Base-by-base conservation (phyloP, 2,888 invertebrate genomes). In the Orthosia incerta region DNA sequence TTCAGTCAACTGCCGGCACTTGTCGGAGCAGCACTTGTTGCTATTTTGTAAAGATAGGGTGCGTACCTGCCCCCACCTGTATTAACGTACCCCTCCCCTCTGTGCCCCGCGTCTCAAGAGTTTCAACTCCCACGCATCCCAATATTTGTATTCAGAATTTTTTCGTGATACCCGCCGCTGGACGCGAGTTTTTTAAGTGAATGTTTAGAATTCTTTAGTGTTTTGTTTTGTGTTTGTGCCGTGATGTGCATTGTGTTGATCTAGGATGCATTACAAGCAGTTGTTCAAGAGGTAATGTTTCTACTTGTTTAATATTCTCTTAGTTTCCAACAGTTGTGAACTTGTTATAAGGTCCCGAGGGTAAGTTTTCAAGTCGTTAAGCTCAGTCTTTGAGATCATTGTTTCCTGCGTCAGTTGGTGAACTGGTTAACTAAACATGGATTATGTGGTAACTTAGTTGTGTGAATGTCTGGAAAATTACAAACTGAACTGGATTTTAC, bases 201-300 rank as follows among this genome's bases (percentile, higher is more conserved):
- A 78, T 83, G 84, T 83, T 85, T 85, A 68, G 80, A 85, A 87
- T 87, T 86, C 82, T 84, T 74, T 70, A 70, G 88, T 89, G 89
- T 87, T 78, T 86, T 89, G 89, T 87, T 78, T 86, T 89, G 90
- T 89, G 85, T 82, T 88, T 88, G 91, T 91, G 90, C 85, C 86
- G 88, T 90, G 89, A 86, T 89, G 90, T 90, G 88, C 85, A 80
- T 85, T 87, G 85, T 86, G 77, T 76, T 55, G 70, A 66, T 73
- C 74, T 79, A 93, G 94, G 93, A 96, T 96, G 96, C 96, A 96
- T 92, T 96, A 95, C 85, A 96, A 96, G 88, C 94, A 94, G 84
- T 88, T 96, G 71, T 95, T 96, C 85, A 95, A 94, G 89, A 95
- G 96, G 96, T 96, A 94, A 89, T 77, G 63, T 76, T 76, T 61